phyloP scores from a whole-genome alignment of 92 coral and sea anemone species.

The Parazoanthus atlanticus region DNA sequence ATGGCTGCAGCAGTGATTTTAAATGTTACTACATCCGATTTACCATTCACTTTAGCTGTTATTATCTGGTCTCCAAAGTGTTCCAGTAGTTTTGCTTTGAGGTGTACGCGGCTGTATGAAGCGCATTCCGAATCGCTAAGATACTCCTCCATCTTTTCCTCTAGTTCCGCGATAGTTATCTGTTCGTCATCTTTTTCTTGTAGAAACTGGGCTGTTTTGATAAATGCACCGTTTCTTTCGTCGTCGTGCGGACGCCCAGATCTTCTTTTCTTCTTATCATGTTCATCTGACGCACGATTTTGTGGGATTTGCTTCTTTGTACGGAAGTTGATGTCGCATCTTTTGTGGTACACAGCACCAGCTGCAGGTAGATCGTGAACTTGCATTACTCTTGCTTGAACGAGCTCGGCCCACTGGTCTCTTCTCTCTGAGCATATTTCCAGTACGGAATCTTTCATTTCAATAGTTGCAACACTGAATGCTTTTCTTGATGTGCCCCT shows the following conservation, averaged over 20 bases:
- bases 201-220: slow-evolving; percentile 32
- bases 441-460: slow-evolving; percentile 2
- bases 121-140: slow-evolving; percentile 11
- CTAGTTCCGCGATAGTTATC: slow-evolving; percentile 28
- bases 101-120: slow-evolving; percentile 43
- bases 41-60: slow-evolving; percentile 50
- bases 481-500: background rate
- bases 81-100: slow-evolving; percentile 32
- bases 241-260: slow-evolving; percentile 57
- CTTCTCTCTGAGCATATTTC: slow-evolving; percentile 4
- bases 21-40: slow-evolving; percentile 56
- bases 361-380: slow-evolving; percentile 39
- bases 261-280: slow-evolving; percentile 52
- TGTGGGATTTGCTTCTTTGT: slow-evolving; percentile 36
- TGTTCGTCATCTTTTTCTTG: slow-evolving; percentile 59
- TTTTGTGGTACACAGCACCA: background rate
- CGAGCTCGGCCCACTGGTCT: slow-evolving; percentile 37
- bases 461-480: slow-evolving; percentile 3
- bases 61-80: slow-evolving; percentile 40
- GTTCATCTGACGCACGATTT: background rate
- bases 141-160: slow-evolving; percentile 54
- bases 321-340: slow-evolving; percentile 29
- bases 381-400: slow-evolving; percentile 18
- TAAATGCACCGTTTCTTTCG: slow-evolving; percentile 49
- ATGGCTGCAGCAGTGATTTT: slow-evolving; percentile 41